These are phyloP conservation scores for Crematogaster levior DNA, from an alignment of 2,888 invertebrate genomes.

Conservation along the genomic window DNA sequence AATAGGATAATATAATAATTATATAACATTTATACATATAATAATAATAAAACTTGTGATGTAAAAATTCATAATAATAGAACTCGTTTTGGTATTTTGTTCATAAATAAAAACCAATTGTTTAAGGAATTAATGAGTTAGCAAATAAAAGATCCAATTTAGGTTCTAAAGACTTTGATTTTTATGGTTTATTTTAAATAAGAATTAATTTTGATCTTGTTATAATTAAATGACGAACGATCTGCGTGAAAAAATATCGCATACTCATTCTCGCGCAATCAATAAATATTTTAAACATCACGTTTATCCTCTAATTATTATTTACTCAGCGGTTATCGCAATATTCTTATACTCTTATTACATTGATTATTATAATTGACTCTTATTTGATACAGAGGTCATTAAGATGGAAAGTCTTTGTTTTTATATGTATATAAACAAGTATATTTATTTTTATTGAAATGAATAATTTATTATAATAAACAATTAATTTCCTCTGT, in stretches of 20 bases:
- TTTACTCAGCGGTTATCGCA: background rate
- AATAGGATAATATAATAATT: too few relatives aligned
- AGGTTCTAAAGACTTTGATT: too few relatives aligned
- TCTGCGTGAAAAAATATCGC: background rate
- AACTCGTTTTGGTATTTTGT: background rate
- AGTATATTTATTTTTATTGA: background rate
- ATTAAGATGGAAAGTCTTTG: background rate
- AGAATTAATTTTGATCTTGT: background rate
- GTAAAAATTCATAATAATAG: background rate
- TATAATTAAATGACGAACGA: background rate
- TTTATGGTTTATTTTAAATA: too few relatives aligned
- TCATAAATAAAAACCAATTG: background rate
- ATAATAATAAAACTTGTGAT: too few relatives aligned
- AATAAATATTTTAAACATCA: background rate
- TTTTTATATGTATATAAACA: background rate
- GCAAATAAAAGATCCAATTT: too few relatives aligned
- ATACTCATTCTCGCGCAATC: background rate
- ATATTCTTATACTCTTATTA: too few relatives aligned
- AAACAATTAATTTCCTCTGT: too few relatives aligned
- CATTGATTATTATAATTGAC: background rate
- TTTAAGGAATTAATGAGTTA: too few relatives aligned
- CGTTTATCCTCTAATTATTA: background rate
- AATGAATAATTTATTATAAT: background rate
- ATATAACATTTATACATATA: too few relatives aligned
- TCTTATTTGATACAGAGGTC: background rate